phyloP scores from a whole-genome alignment of 2,888 invertebrate species.

The Hofmannophila pseudospretella region DNA sequence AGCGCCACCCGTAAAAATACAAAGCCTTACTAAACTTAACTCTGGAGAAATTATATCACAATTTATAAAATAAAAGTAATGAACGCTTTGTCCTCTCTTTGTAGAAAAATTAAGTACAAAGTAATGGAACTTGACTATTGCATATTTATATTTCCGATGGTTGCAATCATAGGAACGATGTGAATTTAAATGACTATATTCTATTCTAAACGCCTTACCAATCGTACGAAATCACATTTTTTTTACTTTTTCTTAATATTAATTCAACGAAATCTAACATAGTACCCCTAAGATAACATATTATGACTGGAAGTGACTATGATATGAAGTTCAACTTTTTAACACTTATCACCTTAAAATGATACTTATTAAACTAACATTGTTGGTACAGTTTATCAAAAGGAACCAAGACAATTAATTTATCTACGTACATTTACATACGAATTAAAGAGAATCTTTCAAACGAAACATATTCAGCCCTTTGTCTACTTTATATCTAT shows the following conservation, averaged over 20 bases:
- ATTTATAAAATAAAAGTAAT: conserved; percentile 47
- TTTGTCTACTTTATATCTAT: conserved; percentile 30
- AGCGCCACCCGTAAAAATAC: conserved; percentile 47
- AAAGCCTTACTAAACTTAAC: conserved; percentile 34
- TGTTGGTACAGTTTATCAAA: conserved; percentile 44
- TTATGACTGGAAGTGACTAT: conserved; percentile 78
- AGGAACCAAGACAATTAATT: conserved; percentile 57
- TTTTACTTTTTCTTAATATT: conserved; percentile 42
- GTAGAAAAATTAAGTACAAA: conserved; percentile 66
- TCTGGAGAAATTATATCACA: conserved; percentile 67
- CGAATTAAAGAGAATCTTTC: conserved; percentile 29
- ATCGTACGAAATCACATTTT: conserved; percentile 58
- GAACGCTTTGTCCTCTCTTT: conserved; percentile 41
- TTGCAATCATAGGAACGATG: conserved; percentile 65
- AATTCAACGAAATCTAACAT: conserved; percentile 46
- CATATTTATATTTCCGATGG: conserved; percentile 46
- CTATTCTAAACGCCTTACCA: conserved; percentile 49
- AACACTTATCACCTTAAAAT: conserved; percentile 68
- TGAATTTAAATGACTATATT: conserved; percentile 43
- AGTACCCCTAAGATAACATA: conserved; percentile 70
- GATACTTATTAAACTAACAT: conserved; percentile 38
- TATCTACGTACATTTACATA: conserved; percentile 31
- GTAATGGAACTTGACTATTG: conserved; percentile 57
- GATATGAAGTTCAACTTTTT: conserved; percentile 62
- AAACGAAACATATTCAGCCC: conserved; percentile 40